Conservation (phyloP, 2,888 invertebrate genomes). For the Chrysina gloriosa region DNA sequence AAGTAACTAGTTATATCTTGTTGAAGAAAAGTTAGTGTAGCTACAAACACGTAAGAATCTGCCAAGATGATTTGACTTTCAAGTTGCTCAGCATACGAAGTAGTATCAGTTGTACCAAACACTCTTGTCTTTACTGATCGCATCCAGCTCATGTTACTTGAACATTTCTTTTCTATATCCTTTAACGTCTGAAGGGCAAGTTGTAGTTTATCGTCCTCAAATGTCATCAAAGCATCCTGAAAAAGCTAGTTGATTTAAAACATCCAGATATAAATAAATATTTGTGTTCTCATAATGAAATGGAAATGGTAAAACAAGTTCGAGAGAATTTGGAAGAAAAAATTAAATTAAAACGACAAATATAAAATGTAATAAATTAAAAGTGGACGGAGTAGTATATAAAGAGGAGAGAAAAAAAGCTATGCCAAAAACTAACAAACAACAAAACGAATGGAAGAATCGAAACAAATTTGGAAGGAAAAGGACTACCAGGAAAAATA, state of each 20-base stretch:
- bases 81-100: constrained; percentile 65
- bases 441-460: too few species aligned
- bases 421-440: too few species aligned
- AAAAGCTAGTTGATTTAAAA: constrained; percentile 46
- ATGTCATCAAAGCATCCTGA: constrained; percentile 77
- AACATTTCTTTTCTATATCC: constrained; percentile 57
- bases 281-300: too few species aligned
- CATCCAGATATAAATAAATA: too few species aligned
- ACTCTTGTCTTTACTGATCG: constrained; percentile 68
- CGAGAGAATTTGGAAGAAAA: too few species aligned
- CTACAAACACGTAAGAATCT: constrained; percentile 74
- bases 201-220: constrained; percentile 74
- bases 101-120: constrained; percentile 58
- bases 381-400: too few species aligned
- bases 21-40: constrained; percentile 73
- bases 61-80: constrained; percentile 76
- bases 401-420: too few species aligned
- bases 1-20: constrained; percentile 74
- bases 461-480: too few species aligned
- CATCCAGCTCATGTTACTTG: constrained; percentile 65
- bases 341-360: too few species aligned
- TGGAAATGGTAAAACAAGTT: too few species aligned
- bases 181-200: constrained; percentile 69
- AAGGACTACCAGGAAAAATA: too few species aligned
- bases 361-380: too few species aligned